These are phyloP conservation scores for Nomada ferruginata DNA, from an alignment of 2,888 invertebrate species.

Conservation along the genomic window DNA sequence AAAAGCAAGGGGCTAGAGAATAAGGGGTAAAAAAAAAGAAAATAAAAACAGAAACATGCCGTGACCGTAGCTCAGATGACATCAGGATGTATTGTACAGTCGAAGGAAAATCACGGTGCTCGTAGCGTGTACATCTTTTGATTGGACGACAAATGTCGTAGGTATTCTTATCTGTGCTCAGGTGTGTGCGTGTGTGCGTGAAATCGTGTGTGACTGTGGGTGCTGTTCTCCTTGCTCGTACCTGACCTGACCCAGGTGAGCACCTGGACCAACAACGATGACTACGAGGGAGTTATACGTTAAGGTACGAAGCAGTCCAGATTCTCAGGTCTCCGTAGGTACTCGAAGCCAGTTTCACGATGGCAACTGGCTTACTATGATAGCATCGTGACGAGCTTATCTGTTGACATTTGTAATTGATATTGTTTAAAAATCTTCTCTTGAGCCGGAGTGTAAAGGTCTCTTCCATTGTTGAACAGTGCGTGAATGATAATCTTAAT, in stretches of 20 bases:
- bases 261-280: constrained; percentile 71
- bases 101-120: constrained; percentile 49
- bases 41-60: constrained; percentile 67
- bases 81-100: constrained; percentile 57
- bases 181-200: constrained; percentile 56
- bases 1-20: neutral
- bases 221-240: constrained; percentile 44
- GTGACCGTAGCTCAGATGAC: constrained; percentile 60
- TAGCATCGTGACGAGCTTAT: constrained; percentile 4
- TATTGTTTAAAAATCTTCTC: neutral
- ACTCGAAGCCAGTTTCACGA: constrained; percentile 33
- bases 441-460: neutral
- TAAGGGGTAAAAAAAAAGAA: constrained; percentile 9
- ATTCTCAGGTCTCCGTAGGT: neutral
- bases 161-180: constrained; percentile 54
- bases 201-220: constrained; percentile 52
- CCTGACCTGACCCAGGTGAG: constrained; percentile 60
- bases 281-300: constrained; percentile 83
- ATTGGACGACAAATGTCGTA: constrained; percentile 60
- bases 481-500: neutral
- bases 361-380: constrained; percentile 38
- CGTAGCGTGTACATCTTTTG: constrained; percentile 50
- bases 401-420: constrained; percentile 41
- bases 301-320: constrained; percentile 74
- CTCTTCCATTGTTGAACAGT: neutral